Base-by-base conservation (phyloP, 2,888 invertebrate species). In the Brachycybe producta region DNA sequence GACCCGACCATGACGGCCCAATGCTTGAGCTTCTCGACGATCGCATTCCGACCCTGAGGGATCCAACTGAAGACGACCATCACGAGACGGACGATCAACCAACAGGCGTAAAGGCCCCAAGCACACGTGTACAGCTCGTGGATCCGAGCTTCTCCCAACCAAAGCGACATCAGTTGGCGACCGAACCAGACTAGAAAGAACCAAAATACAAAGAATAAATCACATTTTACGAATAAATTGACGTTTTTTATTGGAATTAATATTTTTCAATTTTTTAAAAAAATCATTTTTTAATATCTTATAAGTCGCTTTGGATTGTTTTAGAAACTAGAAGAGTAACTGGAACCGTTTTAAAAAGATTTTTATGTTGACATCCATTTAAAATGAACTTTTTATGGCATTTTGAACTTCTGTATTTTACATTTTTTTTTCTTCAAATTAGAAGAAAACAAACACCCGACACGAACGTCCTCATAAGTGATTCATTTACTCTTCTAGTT, bases 91-190 rank as follows among this genome's bases (percentile, higher is more conserved):
- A 87, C 82, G n/a, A 78, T 70, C 54, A 94, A 75, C 94, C 95
- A 95, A 68, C 92, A 92, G 15, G 91, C 76, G 70, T 97, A 98
- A 57, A 91, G 81, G 4, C 97, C 86, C 64, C 85, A 85, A 0
- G 94, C 91, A 0, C 91, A 87, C 0, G 95, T 95, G 66, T 98
- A 97, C 3, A 97, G 70, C 68, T 97, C 97, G 66, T 97, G 95
- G 0, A 94, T 85, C 55, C 68, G 66, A 2, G 64, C 68, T 34
- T 79, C 78, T 1, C 79, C 77, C 59, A 85, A 73, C 86, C 88
- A 88, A 4, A 90, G 61, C 1, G 83, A 77, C 87, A 92, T 88
- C 19, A 90, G 78, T 59, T 81, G 78, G 13, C 92, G 77, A 1
- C 92, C 92, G 55, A 94, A 76, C 70, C 84, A 86, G 13, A 92